Evolutionary conservation across 2,888 invertebrate genomes (phyloP).

Genomic region (Scelioninae gen. 1): DNA sequence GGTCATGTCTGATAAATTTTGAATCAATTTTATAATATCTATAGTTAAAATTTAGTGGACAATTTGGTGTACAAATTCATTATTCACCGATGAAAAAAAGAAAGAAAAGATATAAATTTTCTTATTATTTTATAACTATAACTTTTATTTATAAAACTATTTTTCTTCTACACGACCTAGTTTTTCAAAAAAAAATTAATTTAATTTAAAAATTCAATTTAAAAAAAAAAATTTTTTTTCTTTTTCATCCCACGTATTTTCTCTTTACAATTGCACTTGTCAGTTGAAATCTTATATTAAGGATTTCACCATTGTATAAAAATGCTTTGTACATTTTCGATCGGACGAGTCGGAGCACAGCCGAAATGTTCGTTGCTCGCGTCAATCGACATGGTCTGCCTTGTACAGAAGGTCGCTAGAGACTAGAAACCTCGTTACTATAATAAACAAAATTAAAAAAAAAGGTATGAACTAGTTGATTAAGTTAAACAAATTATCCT

Average conservation of each 20-base stretch:
- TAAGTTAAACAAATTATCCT: slow-evolving; percentile 36
- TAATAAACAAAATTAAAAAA: slow-evolving; percentile 41
- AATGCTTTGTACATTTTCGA: slow-evolving; percentile 43
- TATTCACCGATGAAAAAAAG: too few relatives aligned
- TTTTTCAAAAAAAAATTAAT: too few relatives aligned
- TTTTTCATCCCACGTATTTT: too few relatives aligned
- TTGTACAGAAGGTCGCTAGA: slow-evolving; percentile 58
- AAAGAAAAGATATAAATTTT: too few relatives aligned
- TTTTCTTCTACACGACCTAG: too few relatives aligned
- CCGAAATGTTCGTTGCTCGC: too few relatives aligned
- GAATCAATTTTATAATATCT: background rate
- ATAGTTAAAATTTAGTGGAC: slow-evolving; percentile 4
- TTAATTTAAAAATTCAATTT: too few relatives aligned
- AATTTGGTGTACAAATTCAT: background rate
- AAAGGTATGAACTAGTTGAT: background rate
- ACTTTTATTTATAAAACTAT: too few relatives aligned
- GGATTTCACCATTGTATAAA: slow-evolving; percentile 41
- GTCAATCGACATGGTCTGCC: slow-evolving; percentile 37
- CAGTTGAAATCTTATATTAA: slow-evolving; percentile 11
- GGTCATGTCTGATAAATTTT: background rate
- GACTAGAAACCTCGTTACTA: slow-evolving; percentile 62
- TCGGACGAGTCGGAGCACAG: too few relatives aligned
- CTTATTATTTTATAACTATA: too few relatives aligned
- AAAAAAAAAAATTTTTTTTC: too few relatives aligned
- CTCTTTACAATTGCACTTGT: too few relatives aligned